A percentile compares a stretch with the other conserved stretches of the same genome.
phyloP scores from a whole-genome alignment of 2,888 invertebrate species.

The Adelphocoris suturalis region DNA sequence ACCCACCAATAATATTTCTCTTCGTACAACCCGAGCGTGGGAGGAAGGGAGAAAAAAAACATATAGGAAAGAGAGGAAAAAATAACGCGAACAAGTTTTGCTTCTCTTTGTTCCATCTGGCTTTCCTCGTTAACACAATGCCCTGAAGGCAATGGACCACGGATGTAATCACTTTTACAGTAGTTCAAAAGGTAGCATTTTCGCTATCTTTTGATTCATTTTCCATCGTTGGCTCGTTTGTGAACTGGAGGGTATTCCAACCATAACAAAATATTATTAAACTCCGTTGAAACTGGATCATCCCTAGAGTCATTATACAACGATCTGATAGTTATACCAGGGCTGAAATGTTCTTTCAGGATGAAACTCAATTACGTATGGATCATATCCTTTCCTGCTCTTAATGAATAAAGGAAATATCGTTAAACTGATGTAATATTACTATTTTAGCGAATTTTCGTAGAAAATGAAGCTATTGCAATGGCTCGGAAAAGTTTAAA shows the following conservation, averaged over 20 bases:
- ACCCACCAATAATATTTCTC: conserved; percentile 43
- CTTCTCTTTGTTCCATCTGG: conserved; percentile 1
- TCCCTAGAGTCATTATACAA: too few species aligned
- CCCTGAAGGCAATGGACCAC: neutral
- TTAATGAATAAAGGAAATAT: too few species aligned
- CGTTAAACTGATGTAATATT: too few species aligned
- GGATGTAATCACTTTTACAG: neutral
- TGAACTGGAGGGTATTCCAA: neutral
- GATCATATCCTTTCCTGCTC: too few species aligned
- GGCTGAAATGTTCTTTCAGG: too few species aligned
- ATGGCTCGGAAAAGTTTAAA: too few species aligned
- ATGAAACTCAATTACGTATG: too few species aligned
- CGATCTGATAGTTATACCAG: too few species aligned
- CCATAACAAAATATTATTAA: neutral
- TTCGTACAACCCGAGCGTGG: neutral
- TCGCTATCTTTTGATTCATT: conserved; percentile 5
- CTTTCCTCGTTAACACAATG: conserved; percentile 17
- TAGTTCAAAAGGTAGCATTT: neutral
- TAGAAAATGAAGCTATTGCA: too few species aligned
- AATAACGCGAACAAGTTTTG: neutral
- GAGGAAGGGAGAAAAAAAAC: neutral
- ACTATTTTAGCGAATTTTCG: too few species aligned
- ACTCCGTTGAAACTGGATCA: too few species aligned
- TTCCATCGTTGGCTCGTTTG: neutral
- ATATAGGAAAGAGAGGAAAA: neutral